Evolutionary conservation across 2,888 invertebrate genomes (phyloP).

Genomic region (Alloplasta piceator): DNA sequence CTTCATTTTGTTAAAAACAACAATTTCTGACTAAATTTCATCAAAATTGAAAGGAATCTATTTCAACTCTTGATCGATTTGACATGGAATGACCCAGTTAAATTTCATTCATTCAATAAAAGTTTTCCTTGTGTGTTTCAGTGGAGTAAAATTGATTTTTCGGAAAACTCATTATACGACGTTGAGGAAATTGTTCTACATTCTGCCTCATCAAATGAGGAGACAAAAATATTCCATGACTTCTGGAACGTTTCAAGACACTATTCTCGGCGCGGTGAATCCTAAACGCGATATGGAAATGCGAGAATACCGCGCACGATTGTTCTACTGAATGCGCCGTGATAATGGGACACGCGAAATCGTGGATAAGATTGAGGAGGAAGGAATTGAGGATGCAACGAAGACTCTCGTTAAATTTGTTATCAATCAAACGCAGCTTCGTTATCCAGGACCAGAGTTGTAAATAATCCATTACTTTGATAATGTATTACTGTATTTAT

Average conservation of each 20-base stretch:
- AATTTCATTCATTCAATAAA: constrained; percentile 34
- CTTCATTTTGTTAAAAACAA: too few relatives aligned
- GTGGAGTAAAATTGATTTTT: not conserved
- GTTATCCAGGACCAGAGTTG: constrained; percentile 28
- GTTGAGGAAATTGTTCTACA: too few relatives aligned
- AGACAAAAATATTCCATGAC: too few relatives aligned
- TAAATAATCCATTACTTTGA: too few relatives aligned
- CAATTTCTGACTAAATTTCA: too few relatives aligned
- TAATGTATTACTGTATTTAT: too few relatives aligned
- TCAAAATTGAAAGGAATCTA: too few relatives aligned
- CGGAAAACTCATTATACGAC: not conserved
- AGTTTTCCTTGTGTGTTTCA: not conserved
- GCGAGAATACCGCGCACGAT: constrained; percentile 36
- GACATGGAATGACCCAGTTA: too few relatives aligned
- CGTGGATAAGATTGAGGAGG: not conserved
- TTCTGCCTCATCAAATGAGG: too few relatives aligned
- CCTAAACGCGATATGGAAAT: constrained; percentile 20
- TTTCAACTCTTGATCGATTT: too few relatives aligned
- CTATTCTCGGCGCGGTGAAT: constrained; percentile 6
- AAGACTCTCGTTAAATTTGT: constrained; percentile 29
- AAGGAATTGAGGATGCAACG: constrained; percentile 3
- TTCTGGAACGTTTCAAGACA: too few relatives aligned
- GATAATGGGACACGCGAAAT: not conserved
- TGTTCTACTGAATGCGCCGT: constrained; percentile 36
- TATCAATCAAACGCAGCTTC: constrained; percentile 25